A percentile compares a stretch with the other conserved stretches of the same genome.
Evolutionary conservation across 2,113 vertebrate species (phyloP).

Genomic region (Acrocephalus kingi): DNA sequence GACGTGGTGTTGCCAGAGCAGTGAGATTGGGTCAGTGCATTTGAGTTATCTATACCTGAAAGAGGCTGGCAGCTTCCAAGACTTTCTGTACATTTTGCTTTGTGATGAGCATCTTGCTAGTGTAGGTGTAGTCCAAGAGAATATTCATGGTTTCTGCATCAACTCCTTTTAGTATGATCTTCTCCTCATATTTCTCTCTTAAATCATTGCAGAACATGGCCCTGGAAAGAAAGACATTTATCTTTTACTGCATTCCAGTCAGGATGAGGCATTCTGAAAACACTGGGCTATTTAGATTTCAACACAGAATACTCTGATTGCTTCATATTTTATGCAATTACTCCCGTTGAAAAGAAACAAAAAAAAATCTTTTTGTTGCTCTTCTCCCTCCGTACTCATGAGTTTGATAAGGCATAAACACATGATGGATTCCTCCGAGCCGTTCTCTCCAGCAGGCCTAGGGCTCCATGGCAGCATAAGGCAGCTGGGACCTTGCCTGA

Average conservation of each 20-base stretch:
- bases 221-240: constrained; percentile 72
- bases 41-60: constrained; percentile 82
- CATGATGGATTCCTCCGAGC: neutral
- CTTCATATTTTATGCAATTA: constrained; percentile 37
- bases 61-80: constrained; percentile 93
- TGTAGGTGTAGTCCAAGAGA: constrained; percentile 94
- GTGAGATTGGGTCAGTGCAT: neutral
- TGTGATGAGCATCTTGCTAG: constrained; percentile 89
- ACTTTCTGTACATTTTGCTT: constrained; percentile 90
- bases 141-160: constrained; percentile 89
- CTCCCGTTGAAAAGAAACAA: neutral
- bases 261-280: constrained; percentile 30
- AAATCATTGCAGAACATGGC: constrained; percentile 98
- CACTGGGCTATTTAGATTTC: constrained; percentile 25
- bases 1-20: neutral
- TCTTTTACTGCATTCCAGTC: constrained; percentile 5
- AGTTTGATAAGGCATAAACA: neutral
- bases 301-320: neutral
- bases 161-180: constrained; percentile 89
- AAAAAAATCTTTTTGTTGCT: neutral
- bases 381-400: neutral
- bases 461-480: neutral
- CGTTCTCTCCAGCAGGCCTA: neutral
- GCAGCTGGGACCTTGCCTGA: neutral
- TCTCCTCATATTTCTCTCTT: constrained; percentile 90